These are phyloP conservation scores for Pollenia labialis DNA, from an alignment of 2,888 invertebrate genomes.

Conservation along the genomic window DNA sequence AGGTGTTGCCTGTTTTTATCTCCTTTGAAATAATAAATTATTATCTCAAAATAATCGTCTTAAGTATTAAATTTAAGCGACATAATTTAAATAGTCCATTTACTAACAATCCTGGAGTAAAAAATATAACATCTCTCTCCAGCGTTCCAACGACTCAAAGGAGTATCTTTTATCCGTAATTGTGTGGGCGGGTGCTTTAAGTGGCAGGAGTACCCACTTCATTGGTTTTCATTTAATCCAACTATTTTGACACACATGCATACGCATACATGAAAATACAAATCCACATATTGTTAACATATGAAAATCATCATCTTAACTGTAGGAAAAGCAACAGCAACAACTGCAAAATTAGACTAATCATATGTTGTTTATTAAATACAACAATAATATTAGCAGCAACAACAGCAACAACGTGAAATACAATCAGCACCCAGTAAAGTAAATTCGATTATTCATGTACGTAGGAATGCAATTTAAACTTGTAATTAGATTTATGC, in stretches of 20 bases:
- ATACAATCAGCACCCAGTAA: constrained; percentile 27
- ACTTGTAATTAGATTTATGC: constrained; percentile 30
- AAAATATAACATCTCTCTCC: constrained; percentile 8
- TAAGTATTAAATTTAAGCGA: constrained; percentile 18
- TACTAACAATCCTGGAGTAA: constrained; percentile 8
- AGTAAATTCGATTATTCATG: constrained; percentile 41
- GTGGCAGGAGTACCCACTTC: neutral
- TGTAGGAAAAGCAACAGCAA: neutral
- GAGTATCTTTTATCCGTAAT: constrained; percentile 2
- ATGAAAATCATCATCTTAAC: constrained; percentile 2
- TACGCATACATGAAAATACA: neutral
- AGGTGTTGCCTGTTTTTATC: constrained; percentile 3
- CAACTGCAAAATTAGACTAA: neutral
- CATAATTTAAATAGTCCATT: constrained; percentile 23
- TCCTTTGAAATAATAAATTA: constrained; percentile 1
- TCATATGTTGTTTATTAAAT: constrained; percentile 11
- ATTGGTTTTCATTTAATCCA: constrained; percentile 39
- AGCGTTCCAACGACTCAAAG: neutral
- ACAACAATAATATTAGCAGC: neutral
- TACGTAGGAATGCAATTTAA: constrained; percentile 21
- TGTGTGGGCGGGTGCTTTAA: constrained; percentile 27
- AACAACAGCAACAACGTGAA: neutral
- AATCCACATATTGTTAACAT: neutral
- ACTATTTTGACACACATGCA: constrained; percentile 10
- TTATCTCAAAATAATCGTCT: neutral